Percentiles rank a stretch among this genome's conserved stretches.
These are phyloP conservation scores for Chelonoidis abingdonii DNA, from an alignment of 2,113 vertebrate species.

Conservation along the genomic window DNA sequence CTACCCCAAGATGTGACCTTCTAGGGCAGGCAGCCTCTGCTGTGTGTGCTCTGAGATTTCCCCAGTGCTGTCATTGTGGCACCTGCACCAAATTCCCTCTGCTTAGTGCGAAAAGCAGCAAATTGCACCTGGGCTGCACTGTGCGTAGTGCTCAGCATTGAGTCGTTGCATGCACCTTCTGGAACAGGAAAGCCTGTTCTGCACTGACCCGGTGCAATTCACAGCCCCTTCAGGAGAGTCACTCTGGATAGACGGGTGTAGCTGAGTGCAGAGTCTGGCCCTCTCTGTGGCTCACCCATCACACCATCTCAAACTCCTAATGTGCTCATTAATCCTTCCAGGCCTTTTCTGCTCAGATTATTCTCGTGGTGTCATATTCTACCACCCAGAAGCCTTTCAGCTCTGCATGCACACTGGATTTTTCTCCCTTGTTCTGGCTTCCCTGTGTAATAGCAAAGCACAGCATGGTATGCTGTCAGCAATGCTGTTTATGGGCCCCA, in stretches of 20 bases:
- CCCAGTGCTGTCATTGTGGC: not conserved
- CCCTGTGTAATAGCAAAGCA: not conserved
- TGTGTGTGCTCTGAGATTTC: not conserved
- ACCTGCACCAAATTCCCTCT: not conserved
- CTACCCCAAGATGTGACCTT: not conserved
- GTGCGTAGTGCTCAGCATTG: too few species aligned
- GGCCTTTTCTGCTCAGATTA: not conserved
- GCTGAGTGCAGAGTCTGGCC: not conserved
- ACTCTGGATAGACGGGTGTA: not conserved
- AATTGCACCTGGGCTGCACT: not conserved
- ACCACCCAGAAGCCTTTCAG: not conserved
- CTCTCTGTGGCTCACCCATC: not conserved
- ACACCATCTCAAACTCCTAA: not conserved
- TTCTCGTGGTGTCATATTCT: not conserved
- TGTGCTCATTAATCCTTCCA: not conserved
- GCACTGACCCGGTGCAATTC: not conserved
- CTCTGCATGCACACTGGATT: not conserved
- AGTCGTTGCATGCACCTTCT: not conserved
- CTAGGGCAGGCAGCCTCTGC: too few species aligned
- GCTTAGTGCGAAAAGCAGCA: not conserved
- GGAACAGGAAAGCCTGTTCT: not conserved
- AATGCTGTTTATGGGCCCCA: too few species aligned
- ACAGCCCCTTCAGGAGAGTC: not conserved
- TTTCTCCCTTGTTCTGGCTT: not conserved
- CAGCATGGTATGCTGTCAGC: not conserved